These are phyloP conservation scores for Sebastes trivittatus DNA, from an alignment of 2,797 vertebrate genomes.

Conservation along the genomic window DNA sequence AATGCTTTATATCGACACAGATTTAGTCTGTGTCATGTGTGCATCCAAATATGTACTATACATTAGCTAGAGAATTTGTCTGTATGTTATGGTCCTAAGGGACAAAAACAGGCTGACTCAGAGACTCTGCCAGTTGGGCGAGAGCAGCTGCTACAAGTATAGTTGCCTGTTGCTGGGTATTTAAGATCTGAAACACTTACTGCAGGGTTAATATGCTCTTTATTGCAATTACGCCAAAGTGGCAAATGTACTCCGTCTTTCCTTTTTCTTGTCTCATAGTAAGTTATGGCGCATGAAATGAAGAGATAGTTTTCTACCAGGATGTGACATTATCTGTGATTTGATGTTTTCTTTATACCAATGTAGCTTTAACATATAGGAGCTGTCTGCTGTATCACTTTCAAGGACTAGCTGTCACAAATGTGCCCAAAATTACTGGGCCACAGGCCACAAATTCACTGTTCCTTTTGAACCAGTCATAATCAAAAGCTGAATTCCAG, in stretches of 20 bases:
- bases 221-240: not conserved
- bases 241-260: not conserved
- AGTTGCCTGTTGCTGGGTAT: slow-evolving; percentile 6
- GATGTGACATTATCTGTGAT: not conserved
- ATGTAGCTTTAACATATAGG: not conserved
- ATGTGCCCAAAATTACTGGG: not conserved
- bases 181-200: not conserved
- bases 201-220: not conserved
- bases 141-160: slow-evolving; percentile 4
- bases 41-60: not conserved
- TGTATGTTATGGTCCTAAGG: not conserved
- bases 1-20: not conserved
- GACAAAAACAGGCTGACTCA: not conserved
- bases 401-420: slow-evolving; percentile 1
- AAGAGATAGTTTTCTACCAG: not conserved
- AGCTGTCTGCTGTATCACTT: not conserved
- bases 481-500: slow-evolving; percentile 24
- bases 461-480: slow-evolving; percentile 5
- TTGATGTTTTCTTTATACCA: not conserved
- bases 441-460: slow-evolving; percentile 1
- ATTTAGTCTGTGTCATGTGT: not conserved
- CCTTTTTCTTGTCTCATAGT: not conserved
- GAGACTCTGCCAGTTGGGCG: not conserved
- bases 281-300: not conserved
- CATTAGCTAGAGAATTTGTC: not conserved